Percentiles rank a stretch among this genome's conserved stretches.
These are phyloP conservation scores for Chaenocephalus aceratus DNA, from an alignment of 2,113 vertebrate species.

Conservation along the genomic window DNA sequence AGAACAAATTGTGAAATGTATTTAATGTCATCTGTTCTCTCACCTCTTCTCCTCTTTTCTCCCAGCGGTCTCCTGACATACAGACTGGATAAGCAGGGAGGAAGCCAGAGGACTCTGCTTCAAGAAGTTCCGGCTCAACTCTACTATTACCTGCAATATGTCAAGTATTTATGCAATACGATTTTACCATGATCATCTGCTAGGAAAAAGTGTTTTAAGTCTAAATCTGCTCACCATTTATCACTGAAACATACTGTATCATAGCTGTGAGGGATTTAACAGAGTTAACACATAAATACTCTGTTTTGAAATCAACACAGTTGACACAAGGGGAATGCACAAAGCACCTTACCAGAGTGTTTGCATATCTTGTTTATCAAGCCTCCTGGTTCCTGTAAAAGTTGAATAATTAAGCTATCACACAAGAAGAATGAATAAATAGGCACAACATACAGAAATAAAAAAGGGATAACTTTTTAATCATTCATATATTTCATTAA, in stretches of 20 bases:
- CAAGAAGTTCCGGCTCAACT: slow-evolving; percentile 13
- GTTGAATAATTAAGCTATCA: background rate
- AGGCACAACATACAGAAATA: background rate
- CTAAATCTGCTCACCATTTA: background rate
- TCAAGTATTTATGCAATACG: background rate
- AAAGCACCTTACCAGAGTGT: slow-evolving; percentile 84
- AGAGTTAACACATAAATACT: background rate
- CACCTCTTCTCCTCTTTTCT: slow-evolving; percentile 45
- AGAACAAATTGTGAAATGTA: background rate
- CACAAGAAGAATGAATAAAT: background rate
- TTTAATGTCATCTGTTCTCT: background rate
- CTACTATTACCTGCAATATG: slow-evolving; percentile 17
- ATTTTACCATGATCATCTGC: background rate
- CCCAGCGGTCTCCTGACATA: slow-evolving; percentile 26
- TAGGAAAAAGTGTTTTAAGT: background rate
- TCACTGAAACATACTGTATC: background rate
- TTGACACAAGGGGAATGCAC: background rate
- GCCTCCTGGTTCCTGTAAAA: slow-evolving; percentile 85
- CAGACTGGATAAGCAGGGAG: background rate
- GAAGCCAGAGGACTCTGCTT: background rate
- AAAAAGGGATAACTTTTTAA: background rate
- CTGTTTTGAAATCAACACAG: background rate
- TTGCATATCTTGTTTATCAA: slow-evolving; percentile 87
- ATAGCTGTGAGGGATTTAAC: background rate
- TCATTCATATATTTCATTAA: background rate